Evolutionary conservation across 2,888 invertebrate species (phyloP), one percentile per base, ranked within the genome.

Genomic region (Orchesella flavescens): DNA sequence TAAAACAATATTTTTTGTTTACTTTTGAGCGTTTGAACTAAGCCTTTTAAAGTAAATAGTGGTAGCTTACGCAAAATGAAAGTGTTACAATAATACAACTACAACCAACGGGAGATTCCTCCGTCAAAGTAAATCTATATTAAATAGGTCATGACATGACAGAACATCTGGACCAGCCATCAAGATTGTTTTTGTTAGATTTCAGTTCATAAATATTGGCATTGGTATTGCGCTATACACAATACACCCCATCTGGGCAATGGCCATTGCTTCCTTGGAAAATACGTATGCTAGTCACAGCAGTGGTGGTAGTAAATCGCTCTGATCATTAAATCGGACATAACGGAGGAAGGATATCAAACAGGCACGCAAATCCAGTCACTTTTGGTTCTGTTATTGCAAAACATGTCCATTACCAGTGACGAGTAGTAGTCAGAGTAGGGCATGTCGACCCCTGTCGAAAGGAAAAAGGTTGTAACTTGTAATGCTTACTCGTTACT

Each of bases 101-200:
- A n/a, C n/a, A n/a, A n/a, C n/a, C n/a, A n/a, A n/a, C 49, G 12
- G 49, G 49, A n/a, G 12, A 7, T 1, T 12, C 49, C 1, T 49
- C 15, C 12, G 49, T 49, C 12, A 49, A 49, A 49, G 10, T 49
- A 49, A 15, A 49, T n/a, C 12, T n/a, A 49, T 49, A 49, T 49
- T 49, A 49, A n/a, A 49, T 49, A n/a, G 66, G 44, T 4, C 9
- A 63, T 66, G 44, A 66, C 34, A 44, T 66, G 66, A 66, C 34
- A 34, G 34, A 44, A 13, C 66, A 66, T 66, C 66, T 66, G 66
- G 66, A 19, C 23, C 10, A 43, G 17, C 44, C 66, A 66, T 66
- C 66, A 10, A 66, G 44, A 12, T n/a, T 66, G 4, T 24, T 15
- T 24, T 44, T 17, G 44, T 7, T 4, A 44, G 15, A 17, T 17